Conservation (phyloP, 2,888 invertebrate genomes). For the Sinopyrophorus schimmeli region DNA sequence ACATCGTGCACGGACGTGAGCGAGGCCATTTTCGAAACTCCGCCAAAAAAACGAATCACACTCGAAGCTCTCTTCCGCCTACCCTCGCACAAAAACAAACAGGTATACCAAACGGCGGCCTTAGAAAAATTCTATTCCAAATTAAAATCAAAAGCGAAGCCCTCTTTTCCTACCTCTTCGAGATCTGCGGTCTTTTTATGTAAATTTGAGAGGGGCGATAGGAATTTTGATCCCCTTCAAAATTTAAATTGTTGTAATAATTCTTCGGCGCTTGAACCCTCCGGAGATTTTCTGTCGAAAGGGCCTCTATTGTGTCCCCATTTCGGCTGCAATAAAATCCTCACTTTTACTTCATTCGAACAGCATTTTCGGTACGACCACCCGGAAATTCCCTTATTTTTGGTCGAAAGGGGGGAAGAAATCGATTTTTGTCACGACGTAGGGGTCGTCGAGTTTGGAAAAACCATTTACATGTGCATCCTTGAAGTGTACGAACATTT, state of each 20-base stretch:
- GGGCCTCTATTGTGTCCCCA: constrained; percentile 48
- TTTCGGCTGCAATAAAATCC: constrained; percentile 47
- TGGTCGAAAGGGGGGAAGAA: constrained; percentile 43
- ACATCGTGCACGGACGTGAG: constrained; percentile 14
- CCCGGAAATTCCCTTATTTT: constrained; percentile 41
- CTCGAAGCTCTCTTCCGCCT: constrained; percentile 45
- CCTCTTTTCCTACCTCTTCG: neutral
- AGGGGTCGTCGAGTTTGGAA: constrained; percentile 40
- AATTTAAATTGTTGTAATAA: too few species aligned
- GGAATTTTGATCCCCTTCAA: neutral
- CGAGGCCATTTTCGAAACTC: constrained; percentile 6
- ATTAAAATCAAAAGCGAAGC: neutral
- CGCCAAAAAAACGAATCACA: constrained; percentile 35
- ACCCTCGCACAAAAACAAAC: constrained; percentile 36
- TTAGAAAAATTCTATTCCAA: neutral
- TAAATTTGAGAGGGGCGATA: constrained; percentile 7
- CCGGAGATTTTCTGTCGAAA: constrained; percentile 2
- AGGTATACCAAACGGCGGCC: constrained; percentile 34
- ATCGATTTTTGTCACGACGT: constrained; percentile 43
- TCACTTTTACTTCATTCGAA: constrained; percentile 47
- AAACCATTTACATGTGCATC: constrained; percentile 45
- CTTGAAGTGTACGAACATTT: constrained; percentile 46
- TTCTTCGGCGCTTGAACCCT: neutral
- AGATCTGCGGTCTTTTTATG: neutral
- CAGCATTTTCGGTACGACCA: constrained; percentile 51